Evolutionary conservation across 2,113 vertebrate species (phyloP), one percentile per base, ranked within the genome.

Genomic region (Phaethon lepturus): DNA sequence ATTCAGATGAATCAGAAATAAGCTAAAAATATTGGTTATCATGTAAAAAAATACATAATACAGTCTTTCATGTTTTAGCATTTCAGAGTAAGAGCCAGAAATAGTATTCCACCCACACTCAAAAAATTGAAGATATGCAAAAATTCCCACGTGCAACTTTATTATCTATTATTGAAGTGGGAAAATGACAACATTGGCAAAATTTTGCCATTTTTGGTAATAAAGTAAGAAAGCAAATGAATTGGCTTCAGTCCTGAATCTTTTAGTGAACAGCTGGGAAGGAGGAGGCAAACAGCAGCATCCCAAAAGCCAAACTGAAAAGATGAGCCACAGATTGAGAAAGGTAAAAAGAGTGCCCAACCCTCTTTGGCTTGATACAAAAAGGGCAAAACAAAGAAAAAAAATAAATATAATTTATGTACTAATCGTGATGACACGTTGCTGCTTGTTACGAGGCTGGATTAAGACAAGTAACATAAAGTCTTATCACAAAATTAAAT

Each of bases 191-290:
- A 97, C 97, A 97, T 88, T 96, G 86, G 95, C 91, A 97, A 96
- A 95, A 71, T 92, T 87, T 96, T 97, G 79, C 94, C 95, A 91
- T 97, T 97, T 97, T 97, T 97, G 96, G 96, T 96, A 96, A 96
- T 95, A 74, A 97, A 93, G 60, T 60, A 93, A 72, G 83, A 94
- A 97, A 97, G 95, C 72, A 97, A 95, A 94, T 74, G 88, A 95
- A 97, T 75, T 96, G 72, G 90, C 90, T 84, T 86, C 47, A 84
- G 69, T 86, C 52, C 68, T 68, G 47, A 91, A 88, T 63, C 77
- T 91, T 91, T 68, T 69, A 90, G 86, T 78, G 94, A 96, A 93
- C 88, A 96, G 92, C 94, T 97, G 90, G 90, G 92, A 97, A 95
- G 82, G 60, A 97, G 83, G 88, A 96, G 84, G 86, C 76, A 86